Evolutionary conservation across 2,888 invertebrate genomes (phyloP).

Genomic region (Hipparchia sbordonii): DNA sequence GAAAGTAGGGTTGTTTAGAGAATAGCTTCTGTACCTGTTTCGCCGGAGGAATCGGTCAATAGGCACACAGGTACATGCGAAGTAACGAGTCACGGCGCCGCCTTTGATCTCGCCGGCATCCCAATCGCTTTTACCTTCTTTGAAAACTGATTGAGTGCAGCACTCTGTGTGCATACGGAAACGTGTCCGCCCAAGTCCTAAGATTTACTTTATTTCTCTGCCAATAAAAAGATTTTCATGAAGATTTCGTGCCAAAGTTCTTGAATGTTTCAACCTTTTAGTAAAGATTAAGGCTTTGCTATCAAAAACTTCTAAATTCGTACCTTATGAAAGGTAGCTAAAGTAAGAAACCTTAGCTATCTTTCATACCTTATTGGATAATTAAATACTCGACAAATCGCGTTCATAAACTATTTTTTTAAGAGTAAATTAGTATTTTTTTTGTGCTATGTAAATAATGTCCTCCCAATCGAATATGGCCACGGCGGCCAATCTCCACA

Average conservation of each 20-base stretch:
- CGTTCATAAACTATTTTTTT: too few species aligned
- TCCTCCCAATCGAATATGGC: too few species aligned
- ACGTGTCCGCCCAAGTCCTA: slow-evolving; percentile 45
- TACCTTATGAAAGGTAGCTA: too few species aligned
- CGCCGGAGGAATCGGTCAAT: slow-evolving; percentile 5
- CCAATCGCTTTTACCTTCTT: slow-evolving; percentile 67
- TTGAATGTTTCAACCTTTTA: too few species aligned
- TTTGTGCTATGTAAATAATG: too few species aligned
- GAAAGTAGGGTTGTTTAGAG: background rate
- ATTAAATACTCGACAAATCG: too few species aligned
- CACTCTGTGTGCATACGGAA: slow-evolving; percentile 74
- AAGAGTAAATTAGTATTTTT: too few species aligned
- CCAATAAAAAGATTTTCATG: slow-evolving; percentile 3
- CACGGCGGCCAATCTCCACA: too few species aligned
- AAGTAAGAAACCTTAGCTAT: too few species aligned
- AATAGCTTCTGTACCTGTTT: background rate
- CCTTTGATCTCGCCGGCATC: slow-evolving; percentile 40
- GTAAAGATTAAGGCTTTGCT: too few species aligned
- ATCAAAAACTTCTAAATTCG: too few species aligned
- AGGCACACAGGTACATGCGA: slow-evolving; percentile 13
- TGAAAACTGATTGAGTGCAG: slow-evolving; percentile 78
- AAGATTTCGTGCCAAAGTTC: background rate
- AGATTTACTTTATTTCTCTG: slow-evolving; percentile 56
- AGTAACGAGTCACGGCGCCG: slow-evolving; percentile 32
- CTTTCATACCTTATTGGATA: too few species aligned